These are phyloP conservation scores for Acomys russatus DNA, from an alignment of 2,797 vertebrate species.

Conservation along the genomic window DNA sequence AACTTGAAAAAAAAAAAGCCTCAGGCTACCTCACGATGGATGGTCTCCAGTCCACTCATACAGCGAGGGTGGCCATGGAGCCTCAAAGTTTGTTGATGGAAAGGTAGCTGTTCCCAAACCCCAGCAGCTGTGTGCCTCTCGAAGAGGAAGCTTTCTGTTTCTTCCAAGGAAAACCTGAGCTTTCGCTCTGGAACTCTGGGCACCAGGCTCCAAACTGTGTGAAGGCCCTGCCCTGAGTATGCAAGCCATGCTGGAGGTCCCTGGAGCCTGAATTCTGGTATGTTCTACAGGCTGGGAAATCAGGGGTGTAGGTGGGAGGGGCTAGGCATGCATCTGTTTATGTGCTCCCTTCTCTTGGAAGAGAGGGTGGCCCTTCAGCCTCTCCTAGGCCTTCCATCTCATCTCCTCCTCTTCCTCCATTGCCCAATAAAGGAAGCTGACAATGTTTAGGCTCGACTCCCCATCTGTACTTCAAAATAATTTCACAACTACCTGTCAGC, in stretches of 20 bases:
- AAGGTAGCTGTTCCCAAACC: background rate
- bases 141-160: background rate
- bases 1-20: background rate
- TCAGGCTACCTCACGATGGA: background rate
- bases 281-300: fast-evolving
- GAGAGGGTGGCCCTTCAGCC: background rate
- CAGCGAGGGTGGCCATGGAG: background rate
- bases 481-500: background rate
- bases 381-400: background rate
- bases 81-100: background rate
- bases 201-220: background rate
- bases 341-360: background rate
- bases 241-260: background rate
- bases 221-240: background rate
- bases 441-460: too few relatives aligned
- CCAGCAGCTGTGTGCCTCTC: background rate
- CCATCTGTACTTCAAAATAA: background rate
- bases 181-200: background rate
- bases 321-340: background rate
- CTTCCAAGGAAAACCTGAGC: background rate
- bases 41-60: fast-evolving
- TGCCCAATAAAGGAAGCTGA: background rate
- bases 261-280: background rate
- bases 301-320: background rate
- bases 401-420: too few relatives aligned